Conservation (phyloP, 2,888 invertebrate species). For the Copidosoma aretas region DNA sequence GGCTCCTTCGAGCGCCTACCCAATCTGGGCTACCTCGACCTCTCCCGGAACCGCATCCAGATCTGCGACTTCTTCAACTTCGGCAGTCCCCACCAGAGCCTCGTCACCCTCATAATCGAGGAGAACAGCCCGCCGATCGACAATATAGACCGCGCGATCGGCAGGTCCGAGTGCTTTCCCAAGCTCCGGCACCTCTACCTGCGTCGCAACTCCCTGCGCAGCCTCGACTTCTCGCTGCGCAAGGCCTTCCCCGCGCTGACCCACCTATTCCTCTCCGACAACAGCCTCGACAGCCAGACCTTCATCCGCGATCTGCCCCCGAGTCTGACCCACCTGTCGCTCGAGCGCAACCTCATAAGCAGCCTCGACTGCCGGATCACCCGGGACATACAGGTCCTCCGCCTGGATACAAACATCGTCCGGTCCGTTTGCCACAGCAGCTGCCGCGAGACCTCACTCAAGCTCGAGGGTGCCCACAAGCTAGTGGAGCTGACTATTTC, state of each 20-base stretch:
- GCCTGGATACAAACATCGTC: conserved; percentile 49
- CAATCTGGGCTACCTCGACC: conserved; percentile 50
- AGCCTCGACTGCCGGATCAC: conserved; percentile 44
- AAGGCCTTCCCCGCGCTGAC: conserved; percentile 49
- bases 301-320: conserved; percentile 46
- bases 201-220: conserved; percentile 46
- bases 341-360: conserved; percentile 48
- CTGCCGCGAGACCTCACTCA: conserved; percentile 44
- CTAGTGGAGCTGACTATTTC: conserved; percentile 47
- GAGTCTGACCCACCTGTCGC: conserved; percentile 49
- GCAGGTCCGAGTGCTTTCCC: conserved; percentile 47
- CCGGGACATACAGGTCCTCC: conserved; percentile 44
- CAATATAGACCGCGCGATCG: conserved; percentile 36
- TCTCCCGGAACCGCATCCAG: conserved; percentile 51
- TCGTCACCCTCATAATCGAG: conserved; percentile 48
- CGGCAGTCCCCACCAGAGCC: conserved; percentile 43
- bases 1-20: conserved; percentile 48
- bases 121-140: conserved; percentile 46
- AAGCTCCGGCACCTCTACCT: conserved; percentile 50
- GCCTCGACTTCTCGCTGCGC: conserved; percentile 44
- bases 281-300: conserved; percentile 45
- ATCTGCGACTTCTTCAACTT: conserved; percentile 49
- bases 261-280: conserved; percentile 52
- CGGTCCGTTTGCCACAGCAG: conserved; percentile 45
- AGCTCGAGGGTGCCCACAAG: conserved; percentile 44